Base-by-base conservation (phyloP, 1,140 invertebrate species). In the Ruditapes philippinarum region DNA sequence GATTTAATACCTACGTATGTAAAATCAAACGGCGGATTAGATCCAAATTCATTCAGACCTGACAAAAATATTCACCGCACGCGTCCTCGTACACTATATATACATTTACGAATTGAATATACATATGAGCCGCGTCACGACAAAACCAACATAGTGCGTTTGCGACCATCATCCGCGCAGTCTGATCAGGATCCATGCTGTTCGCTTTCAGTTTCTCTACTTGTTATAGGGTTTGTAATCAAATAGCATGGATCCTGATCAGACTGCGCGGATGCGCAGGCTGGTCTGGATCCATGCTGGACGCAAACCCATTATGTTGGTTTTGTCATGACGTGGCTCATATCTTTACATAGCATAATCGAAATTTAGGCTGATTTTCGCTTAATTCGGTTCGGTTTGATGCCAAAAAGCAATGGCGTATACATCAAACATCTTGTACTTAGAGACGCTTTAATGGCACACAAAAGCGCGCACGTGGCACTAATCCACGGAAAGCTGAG, bases 401-500 rank as follows among this genome's bases (percentile, higher is more conserved):
- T 51, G 25, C 78, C 31, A n/a, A n/a, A 54, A 60, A 22, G 78
- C 1, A 60, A 36, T 80, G 49, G 28, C 57, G n/a, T 45, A 31
- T n/a, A 42, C 54, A 60, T 81, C 51, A 81, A 81, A 62, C 79
- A 81, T 81, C 36, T 81, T 38, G 65, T 62, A 38, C 51, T 40
- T 60, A 57, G 36, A 70, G 65, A 62, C 57, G 79, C 51, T 81
- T 57, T 60, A 81, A 51, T 25, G 17, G 51, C 25, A 81, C 28
- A 73, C 45, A 65, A 73, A 73, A 84, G 33, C 82, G 11, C 82
- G 82, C 82, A 84, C 82, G 82, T 84, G 82, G 82, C 82, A n/a
- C n/a, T 73, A 74, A 84, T 73, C 33, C 74, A 84, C 74, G 82
- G 45, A 84, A 74, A 84, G 73, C 65, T 33, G 25, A 25, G 49